These are phyloP conservation scores for Capromys pilorides DNA, from an alignment of 2,797 vertebrate genomes.

Conservation along the genomic window DNA sequence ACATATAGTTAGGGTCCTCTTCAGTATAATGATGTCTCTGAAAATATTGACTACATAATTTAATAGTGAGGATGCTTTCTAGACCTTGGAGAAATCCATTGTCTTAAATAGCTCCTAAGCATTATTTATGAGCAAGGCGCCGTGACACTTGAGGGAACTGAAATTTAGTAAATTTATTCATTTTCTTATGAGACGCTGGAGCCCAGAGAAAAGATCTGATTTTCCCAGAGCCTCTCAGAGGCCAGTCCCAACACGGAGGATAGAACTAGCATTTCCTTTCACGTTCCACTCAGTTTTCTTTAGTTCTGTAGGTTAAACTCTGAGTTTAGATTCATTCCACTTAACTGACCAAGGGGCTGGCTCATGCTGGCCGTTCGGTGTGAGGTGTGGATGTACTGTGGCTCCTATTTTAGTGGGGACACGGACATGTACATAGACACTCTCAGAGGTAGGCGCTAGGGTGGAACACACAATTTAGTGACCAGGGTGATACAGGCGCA, in stretches of 20 bases:
- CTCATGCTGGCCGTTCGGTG: not conserved
- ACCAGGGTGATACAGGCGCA: rapidly evolving
- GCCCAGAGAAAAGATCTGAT: not conserved
- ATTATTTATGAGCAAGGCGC: not conserved
- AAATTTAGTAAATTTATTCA: not conserved
- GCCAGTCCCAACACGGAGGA: not conserved
- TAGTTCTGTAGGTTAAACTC: not conserved
- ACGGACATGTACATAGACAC: not conserved
- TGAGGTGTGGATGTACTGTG: not conserved
- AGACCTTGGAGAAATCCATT: conserved; percentile 29
- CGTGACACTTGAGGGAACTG: not conserved
- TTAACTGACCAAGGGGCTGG: not conserved
- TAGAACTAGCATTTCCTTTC: not conserved
- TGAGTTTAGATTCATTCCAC: not conserved
- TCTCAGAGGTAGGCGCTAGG: not conserved
- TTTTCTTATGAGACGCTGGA: conserved; percentile 36
- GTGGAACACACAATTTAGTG: not conserved
- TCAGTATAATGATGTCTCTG: conserved; percentile 9
- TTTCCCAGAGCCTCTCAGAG: not conserved
- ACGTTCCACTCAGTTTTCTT: not conserved
- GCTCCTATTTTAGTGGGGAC: not conserved
- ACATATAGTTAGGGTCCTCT: not conserved
- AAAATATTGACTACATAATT: not conserved
- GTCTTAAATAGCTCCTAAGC: not conserved
- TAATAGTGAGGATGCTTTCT: conserved; percentile 17